phyloP scores from a whole-genome alignment of 2,113 vertebrate genomes.

The Hippocampus comes region DNA sequence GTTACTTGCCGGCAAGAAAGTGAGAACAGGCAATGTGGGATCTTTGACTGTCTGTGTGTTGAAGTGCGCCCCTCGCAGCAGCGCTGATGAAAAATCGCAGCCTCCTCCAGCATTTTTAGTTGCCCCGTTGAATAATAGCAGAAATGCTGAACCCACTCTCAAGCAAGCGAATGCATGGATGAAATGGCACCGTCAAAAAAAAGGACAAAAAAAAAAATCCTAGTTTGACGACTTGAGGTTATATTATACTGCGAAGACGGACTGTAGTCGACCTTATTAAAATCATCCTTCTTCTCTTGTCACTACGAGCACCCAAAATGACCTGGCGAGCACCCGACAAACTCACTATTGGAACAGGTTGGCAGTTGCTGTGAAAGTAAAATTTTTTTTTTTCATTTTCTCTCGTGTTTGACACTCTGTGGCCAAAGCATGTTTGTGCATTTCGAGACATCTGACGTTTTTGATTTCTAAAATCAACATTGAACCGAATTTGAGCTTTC shows the following conservation, averaged over 20 bases:
- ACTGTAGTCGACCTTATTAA: not conserved
- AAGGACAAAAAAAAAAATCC: no score
- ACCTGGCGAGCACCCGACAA: no score
- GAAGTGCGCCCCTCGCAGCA: no score
- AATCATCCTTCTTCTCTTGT: not conserved
- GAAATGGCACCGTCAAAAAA: not conserved
- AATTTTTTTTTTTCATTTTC: not conserved
- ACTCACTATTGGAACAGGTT: not conserved
- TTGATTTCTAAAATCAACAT: not conserved
- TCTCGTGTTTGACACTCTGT: not conserved
- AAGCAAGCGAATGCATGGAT: not conserved
- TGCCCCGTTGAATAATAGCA: not conserved
- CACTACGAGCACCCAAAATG: no score
- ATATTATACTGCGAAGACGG: not conserved
- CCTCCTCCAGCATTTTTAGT: no score
- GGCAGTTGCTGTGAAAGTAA: not conserved
- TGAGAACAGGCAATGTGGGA: no score
- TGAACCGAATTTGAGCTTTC: not conserved
- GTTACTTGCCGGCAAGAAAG: no score
- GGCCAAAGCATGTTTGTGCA: not conserved
- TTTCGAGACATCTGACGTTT: not conserved
- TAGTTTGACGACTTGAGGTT: not conserved
- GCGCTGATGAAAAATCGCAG: no score
- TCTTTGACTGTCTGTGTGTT: no score
- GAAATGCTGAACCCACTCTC: not conserved